Evolutionary conservation across 2,113 vertebrate species (phyloP), one percentile per base, ranked within the genome.

Genomic region (Tamias sibiricus): DNA sequence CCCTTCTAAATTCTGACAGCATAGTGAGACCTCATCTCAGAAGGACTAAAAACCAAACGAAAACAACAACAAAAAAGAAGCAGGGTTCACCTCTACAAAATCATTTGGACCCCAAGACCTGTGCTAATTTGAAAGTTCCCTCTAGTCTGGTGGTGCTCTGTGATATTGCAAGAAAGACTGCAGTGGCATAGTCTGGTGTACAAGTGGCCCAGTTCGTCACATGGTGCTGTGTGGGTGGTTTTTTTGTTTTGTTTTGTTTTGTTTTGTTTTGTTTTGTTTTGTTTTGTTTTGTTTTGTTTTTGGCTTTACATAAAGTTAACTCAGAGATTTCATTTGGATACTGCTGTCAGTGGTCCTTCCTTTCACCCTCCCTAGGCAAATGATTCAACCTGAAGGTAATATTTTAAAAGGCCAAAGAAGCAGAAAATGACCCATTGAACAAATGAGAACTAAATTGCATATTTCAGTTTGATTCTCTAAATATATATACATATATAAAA

Each of bases 121-220:
- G 44, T 14, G 47, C 59, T 64, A 37, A 69, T 47, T 22, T n/a
- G 17, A 30, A 35, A 28, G 24, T 6, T 54, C 59, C 30, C 49
- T 54, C 2, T 40, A 6, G 8, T n/a, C 20, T 62, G 52, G 14
- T 77, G 37, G 28, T 64, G 54, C 10, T 64, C n/a, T 80, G 4
- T 37, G 20, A 8, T 47, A 5, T 64, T 71, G 19, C 8, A 24
- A 76, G 42, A 42, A 62, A 68, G 9, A 52, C n/a, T 35, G 30
- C 22, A 10, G 0, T 11, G 35, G 32, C 8, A 4, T 0, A 22
- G 1, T 35, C 26, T 4, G 2, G 2, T 47, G 19, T 28, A 2
- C 17, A 16, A 32, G 64, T 42, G 13, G 24, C 14, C 82, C 52
- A 42, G 9, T 16, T 52, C 69, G 82, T 80, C 11, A 22, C 19